These are phyloP conservation scores for Xanthorhoe spadicearia DNA, from an alignment of 2,888 invertebrate genomes.

Conservation along the genomic window DNA sequence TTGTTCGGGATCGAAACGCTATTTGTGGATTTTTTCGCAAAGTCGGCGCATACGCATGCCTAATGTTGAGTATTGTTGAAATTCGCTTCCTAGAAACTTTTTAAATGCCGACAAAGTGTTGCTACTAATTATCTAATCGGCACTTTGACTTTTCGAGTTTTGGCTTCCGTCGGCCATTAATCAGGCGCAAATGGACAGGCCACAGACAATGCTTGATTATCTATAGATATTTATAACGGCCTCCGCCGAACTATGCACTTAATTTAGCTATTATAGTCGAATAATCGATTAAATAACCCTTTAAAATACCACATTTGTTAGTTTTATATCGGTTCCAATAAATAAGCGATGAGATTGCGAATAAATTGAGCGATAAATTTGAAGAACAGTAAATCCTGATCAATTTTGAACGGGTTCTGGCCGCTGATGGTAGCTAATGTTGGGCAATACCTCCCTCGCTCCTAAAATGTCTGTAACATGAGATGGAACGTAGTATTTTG, in stretches of 20 bases:
- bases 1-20: slow-evolving; percentile 72
- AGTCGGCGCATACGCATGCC: slow-evolving; percentile 67
- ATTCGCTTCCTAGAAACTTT: slow-evolving; percentile 62
- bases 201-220: slow-evolving; percentile 44
- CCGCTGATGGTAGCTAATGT: slow-evolving; percentile 12
- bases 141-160: slow-evolving; percentile 74
- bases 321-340: slow-evolving; percentile 24
- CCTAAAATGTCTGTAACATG: slow-evolving; percentile 25
- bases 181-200: slow-evolving; percentile 64
- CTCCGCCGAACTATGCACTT: slow-evolving; percentile 28
- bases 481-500: slow-evolving; percentile 13
- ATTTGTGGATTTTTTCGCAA: slow-evolving; percentile 71
- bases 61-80: slow-evolving; percentile 58
- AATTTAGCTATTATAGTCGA: slow-evolving; percentile 32
- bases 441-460: slow-evolving; percentile 25
- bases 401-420: slow-evolving; percentile 16
- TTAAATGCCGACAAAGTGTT: slow-evolving; percentile 69
- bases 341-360: slow-evolving; percentile 22
- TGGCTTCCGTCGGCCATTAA: slow-evolving; percentile 81
- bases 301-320: slow-evolving; percentile 30
- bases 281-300: slow-evolving; percentile 31
- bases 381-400: slow-evolving; percentile 17
- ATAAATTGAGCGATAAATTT: slow-evolving; percentile 31
- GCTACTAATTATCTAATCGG: slow-evolving; percentile 76
- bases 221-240: slow-evolving; percentile 37